phyloP scores from a whole-genome alignment of 2,797 vertebrate species.

The Bovichtus diacanthus region DNA sequence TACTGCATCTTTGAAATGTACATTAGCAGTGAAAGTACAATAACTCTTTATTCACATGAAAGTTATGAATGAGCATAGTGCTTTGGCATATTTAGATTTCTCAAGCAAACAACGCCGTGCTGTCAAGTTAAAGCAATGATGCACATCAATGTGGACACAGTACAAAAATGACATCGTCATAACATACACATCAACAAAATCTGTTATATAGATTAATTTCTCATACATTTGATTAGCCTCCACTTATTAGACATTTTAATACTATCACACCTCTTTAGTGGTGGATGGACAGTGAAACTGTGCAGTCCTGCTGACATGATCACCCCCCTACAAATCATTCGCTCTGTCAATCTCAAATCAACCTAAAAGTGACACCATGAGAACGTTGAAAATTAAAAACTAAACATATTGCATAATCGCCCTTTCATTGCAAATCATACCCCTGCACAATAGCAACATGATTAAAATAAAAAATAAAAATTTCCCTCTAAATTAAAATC shows the following conservation, averaged over 20 bases:
- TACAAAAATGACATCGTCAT: constrained; percentile 13
- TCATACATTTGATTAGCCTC: constrained; percentile 23
- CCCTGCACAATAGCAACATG: background rate
- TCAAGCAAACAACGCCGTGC: constrained; percentile 21
- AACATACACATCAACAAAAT: constrained; percentile 11
- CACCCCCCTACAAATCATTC: constrained; percentile 28
- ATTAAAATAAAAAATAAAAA: background rate
- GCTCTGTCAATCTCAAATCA: background rate
- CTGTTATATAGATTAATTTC: constrained; percentile 20
- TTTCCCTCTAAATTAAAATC: background rate
- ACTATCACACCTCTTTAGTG: background rate
- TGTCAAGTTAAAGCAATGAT: constrained; percentile 17
- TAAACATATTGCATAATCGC: constrained; percentile 6
- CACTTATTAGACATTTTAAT: constrained; percentile 24
- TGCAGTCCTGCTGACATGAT: constrained; percentile 48
- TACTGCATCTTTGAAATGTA: constrained; percentile 17
- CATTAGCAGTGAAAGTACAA: background rate
- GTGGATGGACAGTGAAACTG: constrained; percentile 43
- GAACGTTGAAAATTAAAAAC: constrained; percentile 3
- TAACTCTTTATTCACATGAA: constrained; percentile 5
- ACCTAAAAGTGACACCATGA: constrained; percentile 30
- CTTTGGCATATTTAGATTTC: constrained; percentile 39
- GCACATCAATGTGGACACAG: constrained; percentile 6
- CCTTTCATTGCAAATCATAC: constrained; percentile 9
- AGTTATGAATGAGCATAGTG: background rate